Conservation (phyloP, 2,888 invertebrate species). For the Tethea ocularis region DNA sequence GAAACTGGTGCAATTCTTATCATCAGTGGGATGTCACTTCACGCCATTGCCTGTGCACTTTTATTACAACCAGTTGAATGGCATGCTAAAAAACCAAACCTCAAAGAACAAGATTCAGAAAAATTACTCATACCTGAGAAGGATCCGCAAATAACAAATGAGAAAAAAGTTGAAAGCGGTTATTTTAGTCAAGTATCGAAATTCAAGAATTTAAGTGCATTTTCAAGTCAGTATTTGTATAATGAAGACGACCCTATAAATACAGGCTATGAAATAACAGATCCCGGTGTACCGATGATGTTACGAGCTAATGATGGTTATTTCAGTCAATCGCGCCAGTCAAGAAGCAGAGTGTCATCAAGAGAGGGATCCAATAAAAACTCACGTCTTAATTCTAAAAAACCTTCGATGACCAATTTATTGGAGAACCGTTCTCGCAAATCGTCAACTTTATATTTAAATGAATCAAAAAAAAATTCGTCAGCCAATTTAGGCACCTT, state of each 20-base stretch:
- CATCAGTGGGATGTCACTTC: slow-evolving; percentile 86
- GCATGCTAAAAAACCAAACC: slow-evolving; percentile 82
- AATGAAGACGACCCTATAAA: slow-evolving; percentile 86
- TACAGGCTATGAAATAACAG: slow-evolving; percentile 86
- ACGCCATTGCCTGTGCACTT: slow-evolving; percentile 86
- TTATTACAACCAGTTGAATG: slow-evolving; percentile 89
- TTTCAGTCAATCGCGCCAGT: slow-evolving; percentile 80
- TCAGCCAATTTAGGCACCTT: slow-evolving; percentile 64
- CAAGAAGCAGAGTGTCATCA: slow-evolving; percentile 68
- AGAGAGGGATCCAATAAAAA: slow-evolving; percentile 70
- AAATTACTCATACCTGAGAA: slow-evolving; percentile 48
- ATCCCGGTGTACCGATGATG: slow-evolving; percentile 88
- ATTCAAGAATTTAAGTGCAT: slow-evolving; percentile 71
- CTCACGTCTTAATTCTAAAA: slow-evolving; percentile 76
- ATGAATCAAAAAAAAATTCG: slow-evolving; percentile 80
- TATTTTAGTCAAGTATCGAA: slow-evolving; percentile 70
- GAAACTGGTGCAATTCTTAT: slow-evolving; percentile 87
- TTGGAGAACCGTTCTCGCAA: slow-evolving; percentile 72
- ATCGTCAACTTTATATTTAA: slow-evolving; percentile 73
- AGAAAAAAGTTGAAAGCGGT: slow-evolving; percentile 63
- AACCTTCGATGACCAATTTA: slow-evolving; percentile 77
- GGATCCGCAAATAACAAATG: slow-evolving; percentile 28
- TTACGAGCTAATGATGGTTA: slow-evolving; percentile 85
- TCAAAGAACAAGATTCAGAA: slow-evolving; percentile 53
- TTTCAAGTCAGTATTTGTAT: slow-evolving; percentile 86